phyloP scores from a whole-genome alignment of 2,797 vertebrate species.

The Sarcoramphus papa region DNA sequence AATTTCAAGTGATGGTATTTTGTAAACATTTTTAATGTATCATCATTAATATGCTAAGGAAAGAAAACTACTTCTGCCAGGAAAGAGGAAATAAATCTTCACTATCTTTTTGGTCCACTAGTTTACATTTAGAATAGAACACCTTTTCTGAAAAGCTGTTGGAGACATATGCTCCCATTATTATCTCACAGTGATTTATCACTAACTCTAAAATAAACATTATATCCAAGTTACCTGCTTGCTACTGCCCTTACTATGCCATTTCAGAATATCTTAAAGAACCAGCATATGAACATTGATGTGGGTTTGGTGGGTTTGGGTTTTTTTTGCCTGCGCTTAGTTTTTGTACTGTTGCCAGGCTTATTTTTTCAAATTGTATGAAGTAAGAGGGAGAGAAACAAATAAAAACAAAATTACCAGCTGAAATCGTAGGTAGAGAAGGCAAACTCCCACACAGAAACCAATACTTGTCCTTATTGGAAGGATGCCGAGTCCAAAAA shows the following conservation, averaged over 20 bases:
- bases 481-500: neutral
- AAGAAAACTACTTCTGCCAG: conserved; percentile 69
- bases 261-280: conserved; percentile 50
- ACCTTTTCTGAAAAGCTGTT: conserved; percentile 69
- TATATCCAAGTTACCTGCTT: conserved; percentile 53
- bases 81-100: conserved; percentile 73
- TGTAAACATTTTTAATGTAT: conserved; percentile 74
- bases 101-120: conserved; percentile 69
- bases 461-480: neutral
- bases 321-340: neutral
- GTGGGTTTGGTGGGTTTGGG: neutral
- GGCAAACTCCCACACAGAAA: neutral
- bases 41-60: conserved; percentile 72
- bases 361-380: neutral
- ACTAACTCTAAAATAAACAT: conserved; percentile 60
- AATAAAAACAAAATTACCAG: neutral
- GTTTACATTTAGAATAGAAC: conserved; percentile 59
- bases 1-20: conserved; percentile 67
- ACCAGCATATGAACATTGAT: neutral
- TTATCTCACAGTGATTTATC: conserved; percentile 71
- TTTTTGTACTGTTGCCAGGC: neutral
- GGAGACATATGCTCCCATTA: conserved; percentile 69
- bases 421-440: neutral
- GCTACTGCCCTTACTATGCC: conserved; percentile 5
- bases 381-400: neutral